phyloP scores from a whole-genome alignment of 2,888 invertebrate species.

The Eremobia ochroleuca region DNA sequence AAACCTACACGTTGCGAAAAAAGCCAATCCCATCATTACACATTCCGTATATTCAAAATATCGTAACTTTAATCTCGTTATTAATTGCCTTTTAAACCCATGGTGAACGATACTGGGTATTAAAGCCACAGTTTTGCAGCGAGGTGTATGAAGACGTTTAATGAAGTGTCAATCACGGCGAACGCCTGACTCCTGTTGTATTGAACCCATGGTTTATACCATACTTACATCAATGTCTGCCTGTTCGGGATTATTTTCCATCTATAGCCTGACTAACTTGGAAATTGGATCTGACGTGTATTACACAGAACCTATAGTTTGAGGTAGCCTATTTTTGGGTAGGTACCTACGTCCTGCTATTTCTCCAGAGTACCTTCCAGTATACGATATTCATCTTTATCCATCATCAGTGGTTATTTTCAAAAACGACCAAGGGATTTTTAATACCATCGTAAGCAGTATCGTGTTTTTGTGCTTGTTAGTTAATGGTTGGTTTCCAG shows the following conservation, averaged over 20 bases:
- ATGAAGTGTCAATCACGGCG: conserved; percentile 41
- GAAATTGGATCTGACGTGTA: neutral
- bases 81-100: conserved; percentile 38
- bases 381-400: no score
- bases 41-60: neutral
- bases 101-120: conserved; percentile 6
- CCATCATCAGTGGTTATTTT: neutral
- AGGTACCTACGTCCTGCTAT: neutral
- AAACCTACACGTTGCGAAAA: neutral
- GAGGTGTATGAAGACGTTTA: conserved; percentile 33
- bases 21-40: neutral
- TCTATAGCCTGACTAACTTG: neutral
- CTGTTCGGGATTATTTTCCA: neutral
- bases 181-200: conserved; percentile 2
- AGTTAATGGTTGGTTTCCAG: no score
- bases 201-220: neutral
- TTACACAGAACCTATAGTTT: neutral
- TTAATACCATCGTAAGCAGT: neutral
- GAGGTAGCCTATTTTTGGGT: neutral
- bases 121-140: conserved; percentile 17
- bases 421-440: neutral
- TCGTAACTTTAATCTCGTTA: conserved; percentile 22
- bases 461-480: neutral
- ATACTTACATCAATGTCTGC: conserved; percentile 1
- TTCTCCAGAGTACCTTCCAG: no score